Percentiles rank a stretch among this genome's conserved stretches.
These are phyloP conservation scores for Octodonta nipae DNA, from an alignment of 2,888 invertebrate species.

Conservation along the genomic window DNA sequence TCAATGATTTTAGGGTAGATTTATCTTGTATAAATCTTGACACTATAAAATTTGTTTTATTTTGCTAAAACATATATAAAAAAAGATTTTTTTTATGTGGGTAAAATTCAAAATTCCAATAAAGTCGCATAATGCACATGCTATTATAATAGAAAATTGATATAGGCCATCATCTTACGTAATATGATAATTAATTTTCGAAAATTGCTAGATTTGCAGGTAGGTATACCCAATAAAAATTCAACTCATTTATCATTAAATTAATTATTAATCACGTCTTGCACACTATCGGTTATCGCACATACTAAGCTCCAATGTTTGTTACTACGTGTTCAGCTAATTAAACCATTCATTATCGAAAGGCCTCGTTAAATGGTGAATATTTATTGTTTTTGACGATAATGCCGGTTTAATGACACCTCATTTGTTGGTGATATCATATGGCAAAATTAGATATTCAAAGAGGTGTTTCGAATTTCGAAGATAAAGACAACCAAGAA, in stretches of 20 bases:
- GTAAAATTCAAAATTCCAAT: too few relatives aligned
- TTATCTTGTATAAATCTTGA: too few relatives aligned
- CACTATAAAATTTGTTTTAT: too few relatives aligned
- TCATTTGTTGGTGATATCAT: constrained; percentile 17
- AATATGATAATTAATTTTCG: too few relatives aligned
- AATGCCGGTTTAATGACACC: constrained; percentile 16
- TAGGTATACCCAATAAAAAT: constrained; percentile 17
- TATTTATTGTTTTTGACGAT: constrained; percentile 16
- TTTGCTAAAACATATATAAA: too few relatives aligned
- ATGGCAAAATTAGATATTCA: constrained; percentile 17
- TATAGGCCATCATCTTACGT: too few relatives aligned
- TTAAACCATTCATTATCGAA: constrained; percentile 22
- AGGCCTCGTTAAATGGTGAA: constrained; percentile 15
- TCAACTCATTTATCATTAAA: constrained; percentile 20
- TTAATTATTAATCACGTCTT: constrained; percentile 23
- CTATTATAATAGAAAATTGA: too few relatives aligned
- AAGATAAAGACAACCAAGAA: constrained; percentile 12
- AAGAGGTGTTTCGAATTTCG: constrained; percentile 10
- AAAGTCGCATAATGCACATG: too few relatives aligned
- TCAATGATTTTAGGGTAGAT: too few relatives aligned
- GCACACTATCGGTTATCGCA: constrained; percentile 19
- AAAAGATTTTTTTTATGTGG: too few relatives aligned
- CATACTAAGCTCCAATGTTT: constrained; percentile 15
- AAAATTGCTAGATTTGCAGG: constrained; percentile 14
- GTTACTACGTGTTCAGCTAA: constrained; percentile 23